Evolutionary conservation across 2,888 invertebrate species (phyloP).

Genomic region (Oligia strigilis): DNA sequence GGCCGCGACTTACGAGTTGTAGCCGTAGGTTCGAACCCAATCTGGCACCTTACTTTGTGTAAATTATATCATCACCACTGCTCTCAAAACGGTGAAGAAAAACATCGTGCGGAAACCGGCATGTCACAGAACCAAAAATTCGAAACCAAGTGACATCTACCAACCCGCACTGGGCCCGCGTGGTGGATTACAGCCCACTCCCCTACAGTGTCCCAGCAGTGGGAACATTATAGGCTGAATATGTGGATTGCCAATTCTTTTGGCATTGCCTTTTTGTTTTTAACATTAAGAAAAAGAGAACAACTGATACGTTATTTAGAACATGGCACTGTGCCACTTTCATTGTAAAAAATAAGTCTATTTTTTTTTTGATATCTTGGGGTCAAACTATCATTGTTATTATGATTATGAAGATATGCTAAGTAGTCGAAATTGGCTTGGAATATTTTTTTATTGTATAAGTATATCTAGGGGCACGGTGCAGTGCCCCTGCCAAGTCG

Average conservation of each 20-base stretch:
- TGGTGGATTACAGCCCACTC: no score
- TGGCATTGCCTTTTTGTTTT: constrained; percentile 40
- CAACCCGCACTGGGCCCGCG: not conserved
- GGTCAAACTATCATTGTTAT: constrained; percentile 33
- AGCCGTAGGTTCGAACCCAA: no score
- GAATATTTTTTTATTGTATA: no score
- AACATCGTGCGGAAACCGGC: no score
- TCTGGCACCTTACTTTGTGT: no score
- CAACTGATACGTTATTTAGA: constrained; percentile 51
- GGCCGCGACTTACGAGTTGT: no score
- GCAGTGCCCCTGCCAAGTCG: no score
- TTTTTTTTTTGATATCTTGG: constrained; percentile 5
- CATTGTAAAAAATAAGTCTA: not conserved
- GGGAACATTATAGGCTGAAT: not conserved
- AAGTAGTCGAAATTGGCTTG: not conserved
- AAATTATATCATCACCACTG: no score
- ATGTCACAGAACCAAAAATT: not conserved
- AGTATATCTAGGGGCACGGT: no score
- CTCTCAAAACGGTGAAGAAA: no score
- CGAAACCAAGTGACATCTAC: not conserved
- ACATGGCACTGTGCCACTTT: constrained; percentile 21
- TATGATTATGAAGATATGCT: not conserved
- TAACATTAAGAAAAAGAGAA: not conserved
- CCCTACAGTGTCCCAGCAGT: not conserved
- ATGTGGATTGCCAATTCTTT: constrained; percentile 36